A percentile compares a stretch with the other conserved stretches of the same genome.
phyloP scores from a whole-genome alignment of 2,797 vertebrate species.

The Hippopotamyrus pictus region DNA sequence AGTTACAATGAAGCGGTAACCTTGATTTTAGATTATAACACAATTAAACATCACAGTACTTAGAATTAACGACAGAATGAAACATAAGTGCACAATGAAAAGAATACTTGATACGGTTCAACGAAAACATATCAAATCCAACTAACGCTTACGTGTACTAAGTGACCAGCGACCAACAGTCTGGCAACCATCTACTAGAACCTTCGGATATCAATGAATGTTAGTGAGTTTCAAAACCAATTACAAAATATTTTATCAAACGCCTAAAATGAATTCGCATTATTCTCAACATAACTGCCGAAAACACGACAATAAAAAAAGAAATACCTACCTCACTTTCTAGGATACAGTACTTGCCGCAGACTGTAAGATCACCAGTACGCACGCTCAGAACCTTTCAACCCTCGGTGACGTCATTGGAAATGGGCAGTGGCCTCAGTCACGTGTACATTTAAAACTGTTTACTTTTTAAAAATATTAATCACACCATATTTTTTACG shows the following conservation, averaged over 20 bases:
- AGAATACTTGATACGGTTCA: neutral
- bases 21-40: neutral
- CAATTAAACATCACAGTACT: neutral
- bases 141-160: conserved; percentile 13
- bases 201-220: neutral
- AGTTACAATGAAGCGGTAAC: neutral
- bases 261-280: too few species aligned
- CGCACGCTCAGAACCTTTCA: neutral
- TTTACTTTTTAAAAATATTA: neutral
- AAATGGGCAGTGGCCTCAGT: neutral
- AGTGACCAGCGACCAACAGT: neutral
- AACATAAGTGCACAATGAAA: neutral
- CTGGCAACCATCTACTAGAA: neutral
- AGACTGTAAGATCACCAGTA: neutral
- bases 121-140: neutral
- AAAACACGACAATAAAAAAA: neutral
- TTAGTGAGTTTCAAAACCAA: neutral
- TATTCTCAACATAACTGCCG: neutral
- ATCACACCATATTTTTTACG: neutral
- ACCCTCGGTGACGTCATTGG: neutral
- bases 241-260: neutral
- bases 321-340: neutral
- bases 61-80: neutral
- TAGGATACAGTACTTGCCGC: neutral
- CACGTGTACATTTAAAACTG: neutral